Percentiles rank a stretch among this genome's conserved stretches.
These are phyloP conservation scores for Setophaga coronata DNA, from an alignment of 2,113 vertebrate species.

Conservation along the genomic window DNA sequence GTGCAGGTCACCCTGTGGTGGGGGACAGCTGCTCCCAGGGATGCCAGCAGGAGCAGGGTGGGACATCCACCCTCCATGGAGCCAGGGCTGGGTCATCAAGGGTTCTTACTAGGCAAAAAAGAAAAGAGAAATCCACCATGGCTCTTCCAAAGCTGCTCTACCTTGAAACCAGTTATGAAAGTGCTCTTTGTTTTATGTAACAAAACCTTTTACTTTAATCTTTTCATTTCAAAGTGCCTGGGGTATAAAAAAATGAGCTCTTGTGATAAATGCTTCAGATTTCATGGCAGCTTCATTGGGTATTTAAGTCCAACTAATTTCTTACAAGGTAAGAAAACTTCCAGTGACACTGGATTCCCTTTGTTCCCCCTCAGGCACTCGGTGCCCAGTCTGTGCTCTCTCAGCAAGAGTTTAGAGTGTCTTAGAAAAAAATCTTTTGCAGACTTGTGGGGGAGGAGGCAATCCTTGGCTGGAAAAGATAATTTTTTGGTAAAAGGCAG, in stretches of 20 bases:
- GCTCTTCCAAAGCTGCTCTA: neutral
- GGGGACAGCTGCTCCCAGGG: neutral
- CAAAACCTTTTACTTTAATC: neutral
- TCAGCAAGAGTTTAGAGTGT: neutral
- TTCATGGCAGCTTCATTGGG: neutral
- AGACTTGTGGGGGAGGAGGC: neutral
- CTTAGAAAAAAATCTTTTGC: neutral
- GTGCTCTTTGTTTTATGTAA: neutral
- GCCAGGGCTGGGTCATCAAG: neutral
- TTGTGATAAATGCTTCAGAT: neutral
- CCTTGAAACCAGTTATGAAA: neutral
- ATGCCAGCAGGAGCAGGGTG: neutral
- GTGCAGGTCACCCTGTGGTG: rapidly evolving
- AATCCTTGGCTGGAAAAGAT: neutral
- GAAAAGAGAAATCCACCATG: neutral
- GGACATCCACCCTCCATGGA: neutral
- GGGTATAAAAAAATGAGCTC: neutral
- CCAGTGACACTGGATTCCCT: neutral
- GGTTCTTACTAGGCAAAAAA: neutral
- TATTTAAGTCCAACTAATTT: neutral
- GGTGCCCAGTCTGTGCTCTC: neutral
- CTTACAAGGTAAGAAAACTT: neutral
- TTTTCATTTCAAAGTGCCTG: neutral
- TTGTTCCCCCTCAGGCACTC: neutral
- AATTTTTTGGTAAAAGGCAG: neutral